Evolutionary conservation across 2,113 vertebrate genomes (phyloP).

Genomic region (Sylvia atricapilla): DNA sequence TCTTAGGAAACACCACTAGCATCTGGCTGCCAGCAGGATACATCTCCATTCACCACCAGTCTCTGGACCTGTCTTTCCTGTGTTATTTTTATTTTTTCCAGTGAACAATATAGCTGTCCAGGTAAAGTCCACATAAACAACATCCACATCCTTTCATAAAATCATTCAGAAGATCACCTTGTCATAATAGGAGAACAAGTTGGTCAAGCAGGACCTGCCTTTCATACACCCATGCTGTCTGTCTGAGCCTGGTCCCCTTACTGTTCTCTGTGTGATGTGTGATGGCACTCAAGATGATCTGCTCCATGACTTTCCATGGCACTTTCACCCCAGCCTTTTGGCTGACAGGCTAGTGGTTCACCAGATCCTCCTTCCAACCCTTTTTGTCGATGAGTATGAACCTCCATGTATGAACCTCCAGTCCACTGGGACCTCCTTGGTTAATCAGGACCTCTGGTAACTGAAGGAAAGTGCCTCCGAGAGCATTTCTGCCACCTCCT

Average conservation of each 20-base stretch:
- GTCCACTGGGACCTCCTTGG: neutral
- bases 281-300: neutral
- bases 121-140: neutral
- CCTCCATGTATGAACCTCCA: neutral
- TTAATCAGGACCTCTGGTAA: neutral
- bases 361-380: neutral
- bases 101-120: neutral
- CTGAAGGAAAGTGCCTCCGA: neutral
- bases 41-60: neutral
- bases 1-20: neutral
- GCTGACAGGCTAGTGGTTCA: neutral
- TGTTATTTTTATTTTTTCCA: neutral
- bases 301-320: neutral
- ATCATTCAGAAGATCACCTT: neutral
- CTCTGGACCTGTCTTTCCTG: neutral
- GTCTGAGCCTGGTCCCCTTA: accelerated
- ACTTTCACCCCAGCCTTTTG: no score
- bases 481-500: neutral
- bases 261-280: neutral
- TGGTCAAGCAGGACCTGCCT: neutral
- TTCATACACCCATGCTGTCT: neutral
- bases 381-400: neutral
- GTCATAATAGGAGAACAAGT: neutral
- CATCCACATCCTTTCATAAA: neutral
- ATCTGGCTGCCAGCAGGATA: no score